These are phyloP conservation scores for Eudasyphora cyanicolor DNA, from an alignment of 2,888 invertebrate species.

Conservation along the genomic window DNA sequence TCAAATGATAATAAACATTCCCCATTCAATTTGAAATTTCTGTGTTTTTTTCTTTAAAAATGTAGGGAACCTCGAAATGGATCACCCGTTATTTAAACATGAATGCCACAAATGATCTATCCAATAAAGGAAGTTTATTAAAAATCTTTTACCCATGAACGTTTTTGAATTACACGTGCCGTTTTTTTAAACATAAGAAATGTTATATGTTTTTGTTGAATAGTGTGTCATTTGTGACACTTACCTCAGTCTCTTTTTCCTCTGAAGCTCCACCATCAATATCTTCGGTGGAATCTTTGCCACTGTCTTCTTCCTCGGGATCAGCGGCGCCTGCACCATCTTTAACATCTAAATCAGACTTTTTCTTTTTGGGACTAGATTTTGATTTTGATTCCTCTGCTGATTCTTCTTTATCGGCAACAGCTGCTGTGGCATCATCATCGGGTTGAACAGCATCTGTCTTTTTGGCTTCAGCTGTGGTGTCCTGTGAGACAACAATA, in stretches of 20 bases:
- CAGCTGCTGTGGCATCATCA: constrained; percentile 70
- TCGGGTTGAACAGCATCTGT: constrained; percentile 86
- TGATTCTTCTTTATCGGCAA: constrained; percentile 65
- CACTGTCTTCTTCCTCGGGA: constrained; percentile 60
- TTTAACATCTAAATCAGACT: constrained; percentile 80
- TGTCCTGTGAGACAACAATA: constrained; percentile 73
- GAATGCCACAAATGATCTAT: too few species aligned
- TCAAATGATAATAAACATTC: too few species aligned
- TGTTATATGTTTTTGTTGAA: too few species aligned
- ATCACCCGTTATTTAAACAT: too few species aligned
- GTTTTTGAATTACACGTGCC: too few species aligned
- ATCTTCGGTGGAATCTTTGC: constrained; percentile 65
- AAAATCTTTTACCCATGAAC: too few species aligned
- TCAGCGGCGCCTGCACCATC: constrained; percentile 60
- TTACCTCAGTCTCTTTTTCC: constrained; percentile 69
- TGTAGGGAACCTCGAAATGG: too few species aligned
- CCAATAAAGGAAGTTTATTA: too few species aligned
- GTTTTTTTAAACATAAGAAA: too few species aligned
- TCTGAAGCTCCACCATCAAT: constrained; percentile 69
- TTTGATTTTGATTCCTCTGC: constrained; percentile 66
- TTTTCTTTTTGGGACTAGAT: constrained; percentile 77
- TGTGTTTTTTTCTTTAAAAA: too few species aligned
- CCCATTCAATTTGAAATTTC: too few species aligned
- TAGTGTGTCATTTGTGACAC: too few species aligned
- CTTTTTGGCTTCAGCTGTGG: constrained; percentile 83